Conservation (phyloP, 2,888 invertebrate genomes). For the Pachymerium ferrugineum region DNA sequence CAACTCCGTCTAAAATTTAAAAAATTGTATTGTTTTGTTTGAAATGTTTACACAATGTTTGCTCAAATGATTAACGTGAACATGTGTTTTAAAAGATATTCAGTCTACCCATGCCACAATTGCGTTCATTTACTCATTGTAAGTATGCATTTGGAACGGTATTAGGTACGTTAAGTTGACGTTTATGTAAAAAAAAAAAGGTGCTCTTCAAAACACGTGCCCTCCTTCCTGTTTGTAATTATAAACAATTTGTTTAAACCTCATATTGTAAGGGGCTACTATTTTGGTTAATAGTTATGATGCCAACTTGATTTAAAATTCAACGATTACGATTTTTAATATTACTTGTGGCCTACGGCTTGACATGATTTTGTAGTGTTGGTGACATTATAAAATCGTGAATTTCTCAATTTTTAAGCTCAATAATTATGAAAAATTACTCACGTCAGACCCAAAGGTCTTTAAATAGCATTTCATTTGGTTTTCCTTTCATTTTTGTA, state of each 20-base stretch:
- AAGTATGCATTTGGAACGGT: neutral
- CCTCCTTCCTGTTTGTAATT: neutral
- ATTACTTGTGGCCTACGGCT: neutral
- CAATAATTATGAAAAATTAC: neutral
- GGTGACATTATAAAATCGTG: neutral
- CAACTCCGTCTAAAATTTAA: too few species aligned
- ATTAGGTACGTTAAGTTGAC: too few species aligned
- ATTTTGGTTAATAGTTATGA: too few species aligned
- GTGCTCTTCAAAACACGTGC: neutral
- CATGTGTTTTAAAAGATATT: neutral
- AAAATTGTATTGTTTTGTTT: neutral
- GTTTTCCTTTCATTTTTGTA: neutral
- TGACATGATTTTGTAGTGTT: neutral
- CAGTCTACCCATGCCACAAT: too few species aligned
- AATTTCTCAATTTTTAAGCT: neutral
- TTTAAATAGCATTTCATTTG: neutral
- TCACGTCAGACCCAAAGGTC: neutral
- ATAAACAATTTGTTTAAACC: too few species aligned
- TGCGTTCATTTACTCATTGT: neutral
- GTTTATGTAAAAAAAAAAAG: too few species aligned
- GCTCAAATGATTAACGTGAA: neutral
- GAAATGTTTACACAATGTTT: neutral
- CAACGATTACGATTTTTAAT: neutral
- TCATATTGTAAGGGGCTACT: neutral
- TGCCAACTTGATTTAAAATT: neutral